Base-by-base conservation (phyloP, 2,113 vertebrate species). In the Hippolais icterina region DNA sequence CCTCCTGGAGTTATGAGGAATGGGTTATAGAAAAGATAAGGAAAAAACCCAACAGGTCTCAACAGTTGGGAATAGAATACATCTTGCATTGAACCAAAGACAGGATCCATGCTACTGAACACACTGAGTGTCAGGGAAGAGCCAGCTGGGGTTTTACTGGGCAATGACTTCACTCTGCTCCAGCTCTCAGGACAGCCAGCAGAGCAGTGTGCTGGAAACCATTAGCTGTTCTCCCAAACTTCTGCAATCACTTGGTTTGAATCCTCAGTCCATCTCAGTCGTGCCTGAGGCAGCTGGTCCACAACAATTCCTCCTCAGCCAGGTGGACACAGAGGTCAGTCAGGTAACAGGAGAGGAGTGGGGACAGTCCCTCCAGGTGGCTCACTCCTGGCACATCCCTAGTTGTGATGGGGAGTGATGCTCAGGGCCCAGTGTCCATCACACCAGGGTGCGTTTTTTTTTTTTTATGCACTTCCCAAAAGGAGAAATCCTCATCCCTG, bases 391-490 rank as follows among this genome's bases (percentile, higher is more conserved):
- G 24, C 3, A 2, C 49, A 20, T 16, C 52, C 64, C 97, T 92
- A 97, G 84, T 22, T 95, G 97, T 90, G 2, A 5, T 22, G 60
- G 65, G 97, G 97, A 97, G 96, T 65, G 94, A 94, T 97, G 97
- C 79, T 68, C 89, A 15, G 78, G 93, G 97, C 95, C 93, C 31
- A 79, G 97, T 97, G 98, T 93, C 97, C 74, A 89, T 97, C 97
- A 91, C 94, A 98, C 96, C 97, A 97, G 96, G 94, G 87, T 96
- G 97, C n/a, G n/a, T n/a, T n/a, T n/a, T n/a, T n/a, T n/a, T n/a
- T n/a, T n/a, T n/a, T n/a, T n/a, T n/a, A n/a, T 63, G 91, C 96
- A 96, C 91, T 84, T 96, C 95, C 92, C 97, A 96, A 96, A 97
- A 44, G 91, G 98, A 96, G 96, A 98, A 98, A 98, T 97, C 97